Percentiles rank a stretch among this genome's conserved stretches.
Conservation (phyloP, 2,797 vertebrate genomes). For the Acropternis orthonyx region DNA sequence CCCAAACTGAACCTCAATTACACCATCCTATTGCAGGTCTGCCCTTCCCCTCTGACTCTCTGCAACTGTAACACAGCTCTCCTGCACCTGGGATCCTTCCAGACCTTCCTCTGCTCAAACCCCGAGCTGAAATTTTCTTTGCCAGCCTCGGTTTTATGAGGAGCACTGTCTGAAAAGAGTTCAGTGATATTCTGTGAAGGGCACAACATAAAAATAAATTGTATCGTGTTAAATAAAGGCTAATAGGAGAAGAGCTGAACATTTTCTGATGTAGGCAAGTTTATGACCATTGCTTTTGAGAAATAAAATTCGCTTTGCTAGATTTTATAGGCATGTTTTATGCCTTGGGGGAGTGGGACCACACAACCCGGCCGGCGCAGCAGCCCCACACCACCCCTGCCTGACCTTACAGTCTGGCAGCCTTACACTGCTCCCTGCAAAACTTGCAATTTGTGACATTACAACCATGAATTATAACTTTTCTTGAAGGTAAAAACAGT, state of each 20-base stretch:
- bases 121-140: neutral
- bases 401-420: neutral
- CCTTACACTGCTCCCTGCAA: neutral
- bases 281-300: slow-evolving; percentile 5
- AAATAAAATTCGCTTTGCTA: slow-evolving; percentile 44
- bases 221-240: slow-evolving; percentile 36
- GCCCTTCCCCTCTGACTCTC: neutral
- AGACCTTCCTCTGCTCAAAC: neutral
- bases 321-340: slow-evolving; percentile 14
- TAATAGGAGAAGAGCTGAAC: slow-evolving; percentile 10
- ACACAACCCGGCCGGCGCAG: rapidly evolving
- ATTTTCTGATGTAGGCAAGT: neutral
- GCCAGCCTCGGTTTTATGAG: neutral
- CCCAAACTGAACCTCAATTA: neutral
- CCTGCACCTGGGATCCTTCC: neutral
- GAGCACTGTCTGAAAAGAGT: neutral
- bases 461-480: slow-evolving; percentile 45
- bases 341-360: neutral
- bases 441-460: slow-evolving; percentile 16
- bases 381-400: neutral
- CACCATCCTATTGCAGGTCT: neutral
- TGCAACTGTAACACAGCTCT: neutral
- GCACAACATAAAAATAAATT: slow-evolving; percentile 57
- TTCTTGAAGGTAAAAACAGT: slow-evolving; percentile 41
- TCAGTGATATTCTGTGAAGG: slow-evolving; percentile 42